Conservation (phyloP, 1,140 invertebrate genomes). For the Drosophila melanica region DNA sequence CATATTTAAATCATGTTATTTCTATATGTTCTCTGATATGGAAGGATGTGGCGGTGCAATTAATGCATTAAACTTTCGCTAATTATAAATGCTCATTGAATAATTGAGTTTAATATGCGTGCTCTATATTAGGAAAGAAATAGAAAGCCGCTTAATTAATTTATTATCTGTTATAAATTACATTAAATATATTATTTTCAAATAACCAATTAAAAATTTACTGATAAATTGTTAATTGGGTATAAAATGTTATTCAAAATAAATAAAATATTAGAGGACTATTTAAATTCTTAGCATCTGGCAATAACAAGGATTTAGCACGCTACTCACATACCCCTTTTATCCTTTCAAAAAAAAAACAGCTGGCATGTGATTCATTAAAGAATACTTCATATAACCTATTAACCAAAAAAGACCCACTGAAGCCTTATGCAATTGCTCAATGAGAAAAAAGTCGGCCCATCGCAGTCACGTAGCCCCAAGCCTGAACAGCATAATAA, state of each 20-base stretch:
- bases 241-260: no score
- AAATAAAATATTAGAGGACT: no score
- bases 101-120: not conserved
- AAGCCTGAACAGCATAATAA: conserved; percentile 69
- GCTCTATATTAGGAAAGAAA: not conserved
- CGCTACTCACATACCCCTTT: no score
- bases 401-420: not conserved
- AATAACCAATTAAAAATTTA: no score
- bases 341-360: no score
- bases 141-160: not conserved
- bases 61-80: conserved; percentile 4
- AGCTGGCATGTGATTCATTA: not conserved
- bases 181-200: no score
- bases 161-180: no score
- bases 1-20: conserved; percentile 10
- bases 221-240: no score
- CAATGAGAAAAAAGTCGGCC: not conserved
- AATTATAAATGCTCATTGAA: not conserved
- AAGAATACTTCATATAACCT: not conserved
- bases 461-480: conserved; percentile 17
- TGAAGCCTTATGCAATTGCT: not conserved
- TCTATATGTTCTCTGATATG: not conserved
- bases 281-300: no score
- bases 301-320: no score
- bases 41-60: not conserved